Evolutionary conservation across 2,113 vertebrate species (phyloP), one percentile per base, ranked within the genome.

Genomic region (Cisticola juncidis): DNA sequence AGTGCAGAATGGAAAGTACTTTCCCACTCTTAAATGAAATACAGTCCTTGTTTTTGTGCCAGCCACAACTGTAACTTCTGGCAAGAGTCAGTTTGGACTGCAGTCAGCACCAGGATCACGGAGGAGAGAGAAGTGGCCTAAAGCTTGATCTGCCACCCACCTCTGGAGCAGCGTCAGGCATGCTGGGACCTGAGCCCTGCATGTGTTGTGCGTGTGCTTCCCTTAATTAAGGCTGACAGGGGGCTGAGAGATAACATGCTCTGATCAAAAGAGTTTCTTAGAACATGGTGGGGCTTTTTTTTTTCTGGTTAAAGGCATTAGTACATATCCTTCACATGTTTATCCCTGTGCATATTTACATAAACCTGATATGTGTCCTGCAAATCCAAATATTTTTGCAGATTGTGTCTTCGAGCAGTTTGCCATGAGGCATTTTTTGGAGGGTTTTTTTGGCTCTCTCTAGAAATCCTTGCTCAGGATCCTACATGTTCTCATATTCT

Each of bases 51-150:
- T 36, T 80, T 92, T 81, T 28, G 8, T 93, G 86, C 86, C 88
- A 97, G 69, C 76, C 72, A n/a, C 73, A 65, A 50, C 69, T 69
- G 60, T 87, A 85, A 87, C 93, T 97, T 80, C 73, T 94, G 81
- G 84, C 78, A 84, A 79, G 73, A 79, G n/a, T 65, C 50, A 6
- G 5, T 72, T 87, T 92, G 89, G 86, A 45, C 89, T 85, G 11
- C 57, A 89, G 81, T 95, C 84, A 92, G 77, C 72, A 29, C 70
- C 36, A 44, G 1, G 1, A 84, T 88, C 6, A 14, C 48, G 57
- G 61, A 91, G 87, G 73, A 62, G 40, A 76, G 83, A 71, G 6
- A 57, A 89, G 83, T 86, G 66, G 78, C 91, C 87, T 91, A 22
- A 24, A 95, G 93, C 70, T 35, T 54, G 20, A 72, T 95, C 5